Evolutionary conservation across 2,888 invertebrate genomes (phyloP).

Genomic region (Xylota segnis): DNA sequence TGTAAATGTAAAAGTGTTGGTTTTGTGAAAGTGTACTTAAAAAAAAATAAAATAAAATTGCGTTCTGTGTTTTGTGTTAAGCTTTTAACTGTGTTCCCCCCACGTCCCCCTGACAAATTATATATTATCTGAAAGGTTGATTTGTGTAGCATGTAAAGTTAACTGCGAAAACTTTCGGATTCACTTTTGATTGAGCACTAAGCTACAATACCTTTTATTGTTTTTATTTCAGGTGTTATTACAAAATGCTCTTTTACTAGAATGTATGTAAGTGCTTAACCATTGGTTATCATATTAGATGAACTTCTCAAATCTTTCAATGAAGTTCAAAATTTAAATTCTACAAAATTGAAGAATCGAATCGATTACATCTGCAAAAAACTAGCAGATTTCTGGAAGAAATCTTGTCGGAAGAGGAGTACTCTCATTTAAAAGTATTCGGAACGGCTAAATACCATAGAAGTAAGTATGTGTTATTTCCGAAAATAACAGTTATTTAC

Average conservation of each 20-base stretch:
- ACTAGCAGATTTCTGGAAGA: not conserved
- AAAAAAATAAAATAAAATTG: no score
- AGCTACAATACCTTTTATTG: not conserved
- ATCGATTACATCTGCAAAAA: not conserved
- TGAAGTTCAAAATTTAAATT: not conserved
- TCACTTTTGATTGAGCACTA: not conserved
- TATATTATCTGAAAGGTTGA: no score
- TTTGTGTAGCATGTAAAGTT: no score
- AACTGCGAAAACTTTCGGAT: not conserved
- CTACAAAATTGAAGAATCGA: no score
- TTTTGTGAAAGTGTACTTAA: no score
- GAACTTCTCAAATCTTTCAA: not conserved
- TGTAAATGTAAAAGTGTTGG: no score
- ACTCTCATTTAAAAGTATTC: conserved; percentile 6
- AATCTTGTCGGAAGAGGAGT: not conserved
- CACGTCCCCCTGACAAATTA: no score
- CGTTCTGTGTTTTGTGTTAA: no score
- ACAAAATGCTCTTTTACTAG: not conserved
- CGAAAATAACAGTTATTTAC: no score
- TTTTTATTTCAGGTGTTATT: not conserved
- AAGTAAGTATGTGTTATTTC: not conserved
- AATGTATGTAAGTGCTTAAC: not conserved
- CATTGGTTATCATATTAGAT: not conserved
- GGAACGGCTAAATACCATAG: not conserved
- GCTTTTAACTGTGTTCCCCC: no score